A percentile compares a stretch with the other conserved stretches of the same genome.
phyloP scores from a whole-genome alignment of 2,888 invertebrate genomes.

The Nycteola revayana region DNA sequence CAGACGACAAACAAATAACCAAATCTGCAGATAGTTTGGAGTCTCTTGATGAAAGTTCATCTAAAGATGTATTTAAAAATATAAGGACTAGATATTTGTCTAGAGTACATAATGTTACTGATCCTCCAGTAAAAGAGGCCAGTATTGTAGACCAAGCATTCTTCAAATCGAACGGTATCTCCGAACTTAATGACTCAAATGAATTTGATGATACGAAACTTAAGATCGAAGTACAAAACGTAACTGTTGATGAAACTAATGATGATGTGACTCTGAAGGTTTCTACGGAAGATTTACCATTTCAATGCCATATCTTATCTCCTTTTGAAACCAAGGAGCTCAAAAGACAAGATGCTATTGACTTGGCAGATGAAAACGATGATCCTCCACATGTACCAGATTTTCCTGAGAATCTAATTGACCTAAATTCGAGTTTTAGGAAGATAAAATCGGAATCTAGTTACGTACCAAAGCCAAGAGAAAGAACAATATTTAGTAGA shows the following conservation, averaged over 20 bases:
- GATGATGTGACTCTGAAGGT: constrained; percentile 45
- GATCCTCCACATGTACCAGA: constrained; percentile 30
- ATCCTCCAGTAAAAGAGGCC: constrained; percentile 47
- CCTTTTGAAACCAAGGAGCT: constrained; percentile 50
- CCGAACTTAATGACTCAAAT: constrained; percentile 30
- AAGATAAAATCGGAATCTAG: constrained; percentile 48
- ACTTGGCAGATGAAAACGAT: constrained; percentile 39
- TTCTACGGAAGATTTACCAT: constrained; percentile 28
- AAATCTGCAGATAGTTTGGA: constrained; percentile 50
- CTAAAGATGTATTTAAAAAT: constrained; percentile 65
- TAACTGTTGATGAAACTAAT: constrained; percentile 64
- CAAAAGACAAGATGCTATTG: constrained; percentile 61
- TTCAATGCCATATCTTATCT: constrained; percentile 38
- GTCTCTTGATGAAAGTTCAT: constrained; percentile 55
- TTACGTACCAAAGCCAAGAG: constrained; percentile 34
- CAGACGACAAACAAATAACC: constrained; percentile 50
- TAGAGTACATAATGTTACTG: constrained; percentile 66
- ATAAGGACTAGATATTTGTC: constrained; percentile 70
- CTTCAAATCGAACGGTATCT: constrained; percentile 44
- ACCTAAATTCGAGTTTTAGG: constrained; percentile 36
- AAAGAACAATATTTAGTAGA: constrained; percentile 52
- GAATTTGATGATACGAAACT: constrained; percentile 27
- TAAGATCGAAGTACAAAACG: constrained; percentile 56
- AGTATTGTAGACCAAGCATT: constrained; percentile 67
- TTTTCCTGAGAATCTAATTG: constrained; percentile 27